Conservation (phyloP, 2,113 vertebrate genomes). For the Neomonachus schauinslandi region DNA sequence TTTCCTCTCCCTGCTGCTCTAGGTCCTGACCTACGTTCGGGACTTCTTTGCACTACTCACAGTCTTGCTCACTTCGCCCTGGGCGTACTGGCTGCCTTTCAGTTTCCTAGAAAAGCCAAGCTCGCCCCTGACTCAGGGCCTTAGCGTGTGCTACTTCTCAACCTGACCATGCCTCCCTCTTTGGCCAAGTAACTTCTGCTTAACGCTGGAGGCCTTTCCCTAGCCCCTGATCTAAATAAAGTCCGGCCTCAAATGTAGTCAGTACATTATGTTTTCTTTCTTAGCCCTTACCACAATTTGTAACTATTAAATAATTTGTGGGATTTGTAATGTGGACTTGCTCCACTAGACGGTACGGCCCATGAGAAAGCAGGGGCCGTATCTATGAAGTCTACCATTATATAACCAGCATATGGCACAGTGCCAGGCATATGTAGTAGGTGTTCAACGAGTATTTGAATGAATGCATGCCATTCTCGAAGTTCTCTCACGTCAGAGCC, state of each 20-base stretch:
- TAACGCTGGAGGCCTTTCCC: neutral
- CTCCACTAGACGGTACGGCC: neutral
- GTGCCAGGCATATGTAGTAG: neutral
- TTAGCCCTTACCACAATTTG: neutral
- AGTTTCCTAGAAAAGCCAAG: neutral
- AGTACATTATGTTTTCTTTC: neutral
- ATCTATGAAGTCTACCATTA: too few relatives aligned
- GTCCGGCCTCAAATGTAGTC: neutral
- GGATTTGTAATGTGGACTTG: neutral
- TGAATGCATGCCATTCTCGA: neutral
- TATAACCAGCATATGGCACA: neutral
- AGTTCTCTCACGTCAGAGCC: neutral
- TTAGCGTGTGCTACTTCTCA: neutral
- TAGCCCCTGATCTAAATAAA: neutral
- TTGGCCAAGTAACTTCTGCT: neutral
- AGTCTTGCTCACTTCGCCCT: neutral
- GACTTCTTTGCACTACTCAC: neutral
- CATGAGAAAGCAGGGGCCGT: neutral
- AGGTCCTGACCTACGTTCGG: neutral
- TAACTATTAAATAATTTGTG: neutral
- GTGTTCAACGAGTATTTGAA: neutral
- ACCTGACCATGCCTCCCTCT: neutral
- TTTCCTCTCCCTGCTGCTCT: neutral
- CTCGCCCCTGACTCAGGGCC: neutral
- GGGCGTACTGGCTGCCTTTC: neutral